phyloP scores from a whole-genome alignment of 2,888 invertebrate genomes.

The Troides oblongomaculatus region DNA sequence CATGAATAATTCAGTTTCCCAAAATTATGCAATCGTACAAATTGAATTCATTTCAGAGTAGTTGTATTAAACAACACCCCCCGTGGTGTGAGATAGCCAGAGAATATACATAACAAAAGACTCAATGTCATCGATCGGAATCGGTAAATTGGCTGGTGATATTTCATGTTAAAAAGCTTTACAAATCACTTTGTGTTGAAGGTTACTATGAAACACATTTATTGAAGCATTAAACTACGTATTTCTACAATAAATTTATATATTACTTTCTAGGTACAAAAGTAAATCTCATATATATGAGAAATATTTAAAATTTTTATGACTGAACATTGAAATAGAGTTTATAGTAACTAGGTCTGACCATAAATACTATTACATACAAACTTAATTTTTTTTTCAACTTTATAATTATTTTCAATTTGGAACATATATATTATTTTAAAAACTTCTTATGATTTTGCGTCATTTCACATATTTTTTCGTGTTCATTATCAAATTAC shows the following conservation, averaged over 20 bases:
- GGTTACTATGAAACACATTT: conserved; percentile 19
- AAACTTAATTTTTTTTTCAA: too few species aligned
- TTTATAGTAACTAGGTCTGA: too few species aligned
- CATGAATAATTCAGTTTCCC: conserved; percentile 64
- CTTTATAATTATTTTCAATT: too few species aligned
- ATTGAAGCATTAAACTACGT: neutral
- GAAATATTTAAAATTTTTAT: too few species aligned
- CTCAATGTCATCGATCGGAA: conserved; percentile 38
- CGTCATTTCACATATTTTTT: too few species aligned
- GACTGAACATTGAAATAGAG: too few species aligned
- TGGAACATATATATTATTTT: too few species aligned
- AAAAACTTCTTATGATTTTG: too few species aligned
- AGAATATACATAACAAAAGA: conserved; percentile 39
- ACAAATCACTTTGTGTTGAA: conserved; percentile 29
- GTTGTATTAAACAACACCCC: conserved; percentile 55
- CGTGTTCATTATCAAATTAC: too few species aligned
- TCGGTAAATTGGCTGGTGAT: conserved; percentile 34
- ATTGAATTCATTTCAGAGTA: conserved; percentile 60
- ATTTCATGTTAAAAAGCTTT: conserved; percentile 32
- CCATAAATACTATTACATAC: too few species aligned
- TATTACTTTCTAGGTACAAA: neutral
- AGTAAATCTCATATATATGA: neutral
- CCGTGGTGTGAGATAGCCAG: conserved; percentile 48
- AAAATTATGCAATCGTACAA: conserved; percentile 70
- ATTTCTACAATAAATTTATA: neutral